Percentiles rank a stretch among this genome's conserved stretches.
phyloP scores from a whole-genome alignment of 2,797 vertebrate genomes.

The Hipposideros larvatus region DNA sequence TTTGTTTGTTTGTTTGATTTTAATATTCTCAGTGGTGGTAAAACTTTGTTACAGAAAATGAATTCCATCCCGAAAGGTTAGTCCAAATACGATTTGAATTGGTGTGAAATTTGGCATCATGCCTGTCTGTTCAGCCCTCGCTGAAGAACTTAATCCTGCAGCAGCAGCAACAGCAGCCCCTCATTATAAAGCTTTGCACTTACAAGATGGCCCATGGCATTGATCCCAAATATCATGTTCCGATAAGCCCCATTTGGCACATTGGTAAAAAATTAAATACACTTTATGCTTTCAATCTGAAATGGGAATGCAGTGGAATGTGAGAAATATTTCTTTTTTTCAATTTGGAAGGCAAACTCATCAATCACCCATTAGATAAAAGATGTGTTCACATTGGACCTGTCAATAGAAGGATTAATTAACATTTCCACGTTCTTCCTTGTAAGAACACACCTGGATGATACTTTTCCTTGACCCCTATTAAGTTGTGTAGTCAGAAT shows the following conservation, averaged over 20 bases:
- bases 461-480: background rate
- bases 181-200: conserved; percentile 48
- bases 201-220: conserved; percentile 37
- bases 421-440: background rate
- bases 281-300: conserved; percentile 36
- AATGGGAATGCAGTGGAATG: background rate
- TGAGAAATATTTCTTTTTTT: conserved; percentile 50
- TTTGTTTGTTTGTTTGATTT: too few relatives aligned
- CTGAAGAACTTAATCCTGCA: conserved; percentile 39
- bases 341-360: background rate
- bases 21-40: conserved; percentile 50
- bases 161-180: background rate
- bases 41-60: conserved; percentile 66
- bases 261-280: conserved; percentile 56
- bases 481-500: background rate
- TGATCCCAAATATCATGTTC: conserved; percentile 50
- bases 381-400: background rate
- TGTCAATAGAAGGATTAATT: conserved; percentile 48
- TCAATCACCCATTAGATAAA: conserved; percentile 51
- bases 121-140: background rate
- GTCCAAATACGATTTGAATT: conserved; percentile 49
- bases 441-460: background rate
- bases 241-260: conserved; percentile 37
- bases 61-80: conserved; percentile 53
- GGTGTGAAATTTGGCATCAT: conserved; percentile 68